Evolutionary conservation across 2,797 vertebrate species (phyloP).

Genomic region (Typhlichthys eigenmanni): DNA sequence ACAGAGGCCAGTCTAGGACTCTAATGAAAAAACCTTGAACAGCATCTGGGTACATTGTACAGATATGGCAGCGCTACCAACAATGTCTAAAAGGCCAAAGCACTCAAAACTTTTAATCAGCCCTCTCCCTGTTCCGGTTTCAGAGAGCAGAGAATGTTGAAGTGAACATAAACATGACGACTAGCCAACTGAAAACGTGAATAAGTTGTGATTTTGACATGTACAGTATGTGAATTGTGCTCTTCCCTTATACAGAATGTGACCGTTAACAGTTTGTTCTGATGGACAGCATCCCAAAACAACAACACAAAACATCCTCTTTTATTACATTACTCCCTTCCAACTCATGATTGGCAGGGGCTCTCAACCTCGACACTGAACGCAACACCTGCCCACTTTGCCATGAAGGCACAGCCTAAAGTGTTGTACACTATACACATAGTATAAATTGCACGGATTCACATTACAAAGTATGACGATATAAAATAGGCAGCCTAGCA

Average conservation of each 20-base stretch:
- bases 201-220: neutral
- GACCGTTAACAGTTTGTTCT: neutral
- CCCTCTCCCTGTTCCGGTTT: constrained; percentile 8
- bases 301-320: neutral
- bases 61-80: constrained; percentile 14
- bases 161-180: constrained; percentile 28
- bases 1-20: constrained; percentile 10
- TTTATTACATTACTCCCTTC: neutral
- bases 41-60: constrained; percentile 18
- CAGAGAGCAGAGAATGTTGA: constrained; percentile 41
- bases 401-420: no score
- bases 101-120: constrained; percentile 16
- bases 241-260: neutral
- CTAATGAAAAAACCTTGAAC: constrained; percentile 14
- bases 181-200: constrained; percentile 14
- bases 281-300: neutral
- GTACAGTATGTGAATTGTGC: neutral
- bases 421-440: no score
- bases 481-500: neutral
- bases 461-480: no score
- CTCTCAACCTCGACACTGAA: neutral
- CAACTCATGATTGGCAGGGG: neutral
- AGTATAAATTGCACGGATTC: no score
- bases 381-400: neutral
- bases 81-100: constrained; percentile 14